phyloP scores from a whole-genome alignment of 2,797 vertebrate species.

The Onychomys torridus region DNA sequence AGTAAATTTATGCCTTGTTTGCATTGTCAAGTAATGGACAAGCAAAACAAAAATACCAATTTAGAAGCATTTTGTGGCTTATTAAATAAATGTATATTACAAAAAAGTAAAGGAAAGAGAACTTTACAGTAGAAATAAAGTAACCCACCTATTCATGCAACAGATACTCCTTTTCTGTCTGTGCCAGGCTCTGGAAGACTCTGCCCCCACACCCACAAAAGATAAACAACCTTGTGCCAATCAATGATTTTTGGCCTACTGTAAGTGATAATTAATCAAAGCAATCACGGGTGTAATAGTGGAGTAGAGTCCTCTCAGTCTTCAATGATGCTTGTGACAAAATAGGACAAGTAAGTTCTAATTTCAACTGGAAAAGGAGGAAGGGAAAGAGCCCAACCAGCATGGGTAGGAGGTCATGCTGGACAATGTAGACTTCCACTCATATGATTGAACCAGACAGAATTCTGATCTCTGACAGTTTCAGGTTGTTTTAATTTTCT shows the following conservation, averaged over 20 bases:
- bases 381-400: neutral
- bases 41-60: slow-evolving; percentile 26
- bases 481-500: slow-evolving; percentile 4
- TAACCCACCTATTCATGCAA: neutral
- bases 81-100: slow-evolving; percentile 39
- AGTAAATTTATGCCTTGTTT: slow-evolving; percentile 40
- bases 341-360: neutral
- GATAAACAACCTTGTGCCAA: neutral
- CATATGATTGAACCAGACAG: neutral
- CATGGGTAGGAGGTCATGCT: fast-evolving
- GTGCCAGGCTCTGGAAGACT: neutral
- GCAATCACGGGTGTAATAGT: neutral
- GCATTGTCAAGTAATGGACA: neutral
- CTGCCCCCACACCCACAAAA: neutral
- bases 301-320: neutral
- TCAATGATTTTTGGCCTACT: neutral
- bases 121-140: neutral
- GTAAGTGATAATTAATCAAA: slow-evolving; percentile 3
- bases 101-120: slow-evolving; percentile 30
- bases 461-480: neutral
- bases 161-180: neutral
- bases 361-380: neutral
- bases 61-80: slow-evolving; percentile 31
- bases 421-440: neutral
- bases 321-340: neutral